Base-by-base conservation (phyloP, 1,140 invertebrate genomes). In the Psix sp. region DNA sequence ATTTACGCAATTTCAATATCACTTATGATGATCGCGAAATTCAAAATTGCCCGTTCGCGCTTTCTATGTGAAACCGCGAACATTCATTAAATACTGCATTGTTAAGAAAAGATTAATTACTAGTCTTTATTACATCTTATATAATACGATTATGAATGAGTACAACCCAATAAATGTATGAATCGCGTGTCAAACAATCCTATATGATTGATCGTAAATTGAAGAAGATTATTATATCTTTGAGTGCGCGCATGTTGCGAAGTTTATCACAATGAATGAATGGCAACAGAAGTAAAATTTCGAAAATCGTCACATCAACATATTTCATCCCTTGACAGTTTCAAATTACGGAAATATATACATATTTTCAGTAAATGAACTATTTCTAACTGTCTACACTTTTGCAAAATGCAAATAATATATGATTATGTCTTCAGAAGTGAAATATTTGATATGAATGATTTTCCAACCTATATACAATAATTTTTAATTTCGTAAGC, bases 41-140 rank as follows among this genome's bases (percentile, higher is more conserved):
- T 63, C 56, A 74, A 74, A 74, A 74, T 67, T 26, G 9, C 35
- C 29, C 17, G 18, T 33, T 15, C 35, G 38, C 35, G 40, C 45
- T 51, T 67, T 67, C 39, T 45, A 57, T 29, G 21, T 39, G 60
- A 66, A 66, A 54, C 39, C 20, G 43, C 36, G 26, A 33, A 11
- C 21, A 15, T 66, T 66, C 17, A 63, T 62, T 73, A 29, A 10
- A n/a, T n/a, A 7, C 40, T 57, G 26, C 14, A 15, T 20, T 74
- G 57, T 57, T 67, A 33, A 6, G 17, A 51, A 49, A 51, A 62
- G 57, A 67, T 74, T 74, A 67, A 67, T 67, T 74, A 31, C 54
- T 52, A 11, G 14, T 39, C 7, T 51, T 48, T 20, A 13, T 7
- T n/a, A 14, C 40, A 18, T 51, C 57, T 57, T 67, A 67, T 52